Conservation (phyloP, 2,113 vertebrate genomes). For the Rhinolophus sinicus region DNA sequence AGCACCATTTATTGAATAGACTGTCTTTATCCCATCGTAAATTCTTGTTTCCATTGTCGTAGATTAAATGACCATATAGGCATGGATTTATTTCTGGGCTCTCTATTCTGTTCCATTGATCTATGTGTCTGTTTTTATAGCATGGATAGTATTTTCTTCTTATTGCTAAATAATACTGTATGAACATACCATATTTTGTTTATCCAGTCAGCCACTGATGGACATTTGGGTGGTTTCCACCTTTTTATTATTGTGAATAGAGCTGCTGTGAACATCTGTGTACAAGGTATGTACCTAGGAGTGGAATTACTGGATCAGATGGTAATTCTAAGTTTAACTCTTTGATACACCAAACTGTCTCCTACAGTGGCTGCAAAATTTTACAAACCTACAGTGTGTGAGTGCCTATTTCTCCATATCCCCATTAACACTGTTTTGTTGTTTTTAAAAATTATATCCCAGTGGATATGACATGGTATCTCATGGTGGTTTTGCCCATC, state of each 20-base stretch:
- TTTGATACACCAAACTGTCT: neutral
- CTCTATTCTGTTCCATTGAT: too few relatives aligned
- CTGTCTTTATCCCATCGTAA: too few relatives aligned
- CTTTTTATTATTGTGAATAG: neutral
- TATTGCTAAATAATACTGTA: neutral
- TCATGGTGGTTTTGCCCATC: neutral
- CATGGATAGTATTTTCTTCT: neutral
- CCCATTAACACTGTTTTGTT: neutral
- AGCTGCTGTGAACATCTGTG: neutral
- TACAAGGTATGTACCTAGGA: neutral
- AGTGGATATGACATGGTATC: neutral
- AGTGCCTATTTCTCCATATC: neutral
- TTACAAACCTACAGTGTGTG: neutral
- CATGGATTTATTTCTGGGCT: too few relatives aligned
- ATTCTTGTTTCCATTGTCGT: too few relatives aligned
- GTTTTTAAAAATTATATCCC: neutral
- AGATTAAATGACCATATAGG: too few relatives aligned
- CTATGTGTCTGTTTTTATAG: too few relatives aligned
- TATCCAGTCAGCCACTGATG: neutral
- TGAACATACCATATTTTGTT: neutral
- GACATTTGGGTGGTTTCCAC: neutral
- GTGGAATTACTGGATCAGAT: neutral
- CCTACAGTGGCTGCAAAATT: neutral
- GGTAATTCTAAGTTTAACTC: neutral
- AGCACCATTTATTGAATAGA: too few relatives aligned